Evolutionary conservation across 2,888 invertebrate species (phyloP), one percentile per base, ranked within the genome.

Genomic region (Andrena trimmerana): DNA sequence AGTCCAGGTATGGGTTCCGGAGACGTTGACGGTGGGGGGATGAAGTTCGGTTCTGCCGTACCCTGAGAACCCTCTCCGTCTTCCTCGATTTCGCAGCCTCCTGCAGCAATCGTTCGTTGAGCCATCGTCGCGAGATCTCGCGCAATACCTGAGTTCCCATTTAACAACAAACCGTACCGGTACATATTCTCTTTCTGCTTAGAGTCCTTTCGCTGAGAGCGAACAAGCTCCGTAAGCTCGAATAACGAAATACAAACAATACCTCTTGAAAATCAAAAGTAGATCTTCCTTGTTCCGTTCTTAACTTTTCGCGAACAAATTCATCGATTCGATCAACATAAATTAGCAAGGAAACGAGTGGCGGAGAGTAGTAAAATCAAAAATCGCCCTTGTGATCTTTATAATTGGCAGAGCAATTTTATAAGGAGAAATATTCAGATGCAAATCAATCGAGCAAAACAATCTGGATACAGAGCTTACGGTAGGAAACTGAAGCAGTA

Each of bases 91-190:
- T 91, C 91, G 81, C 93, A 93, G 90, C 92, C 93, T 90, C 92
- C 90, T 86, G 92, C 86, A 85, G 90, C 93, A 90, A 90, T 91
- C 85, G 93, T 93, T 88, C 92, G 93, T 88, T 92, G 91, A 85
- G 92, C 92, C 93, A 94, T 93, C 90, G 93, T 93, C 91, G 92
- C 93, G 88, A 94, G 92, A 92, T 94, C 94, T 90, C 94, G 93
- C 81, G 94, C 94, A 91, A 94, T 93, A 91, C 94, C 94, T 94
- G 93, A 90, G 93, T 92, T 92, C 85, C 87, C 86, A 89, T 90
- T 89, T 76, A 87, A 91, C 91, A 90, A 92, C 81, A 90, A 87
- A 87, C 87, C 88, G 90, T 89, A 88, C 89, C 90, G 87, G 76
- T 82, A 83, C 83, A 83, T 86, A 83, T 81, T 83, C 72, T 83